Conservation (phyloP, 2,888 invertebrate genomes). For the Adela reaumurella region DNA sequence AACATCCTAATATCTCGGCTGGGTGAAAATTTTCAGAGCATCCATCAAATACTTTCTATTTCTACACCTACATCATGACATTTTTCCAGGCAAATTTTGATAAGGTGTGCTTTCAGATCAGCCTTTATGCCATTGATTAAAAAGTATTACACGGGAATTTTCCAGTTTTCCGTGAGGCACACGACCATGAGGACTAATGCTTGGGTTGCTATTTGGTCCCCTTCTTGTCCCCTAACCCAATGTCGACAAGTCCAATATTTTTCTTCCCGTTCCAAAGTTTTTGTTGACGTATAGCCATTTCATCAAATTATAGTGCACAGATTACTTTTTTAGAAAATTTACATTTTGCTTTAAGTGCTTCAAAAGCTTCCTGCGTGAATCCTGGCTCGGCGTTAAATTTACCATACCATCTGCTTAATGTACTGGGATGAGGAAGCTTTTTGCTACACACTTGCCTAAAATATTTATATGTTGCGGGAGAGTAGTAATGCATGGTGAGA, state of each 20-base stretch:
- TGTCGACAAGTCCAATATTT: conserved; percentile 9
- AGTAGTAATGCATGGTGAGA: conserved; percentile 14
- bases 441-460: conserved; percentile 12
- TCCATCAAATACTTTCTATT: conserved; percentile 7
- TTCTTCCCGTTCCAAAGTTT: conserved; percentile 11
- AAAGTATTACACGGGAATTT: conserved; percentile 17
- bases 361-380: conserved; percentile 12
- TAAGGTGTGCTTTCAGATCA: conserved; percentile 9
- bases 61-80: conserved; percentile 3
- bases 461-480: conserved; percentile 15
- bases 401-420: conserved; percentile 14
- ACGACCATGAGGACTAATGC: conserved; percentile 16
- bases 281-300: conserved; percentile 14
- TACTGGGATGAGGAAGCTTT: conserved; percentile 14
- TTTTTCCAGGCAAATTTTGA: conserved; percentile 4
- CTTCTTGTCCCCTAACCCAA: conserved; percentile 6
- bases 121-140: conserved; percentile 12
- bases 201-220: conserved; percentile 3
- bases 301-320: conserved; percentile 12
- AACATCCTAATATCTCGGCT: conserved; percentile 5
- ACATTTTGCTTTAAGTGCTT: conserved; percentile 6
- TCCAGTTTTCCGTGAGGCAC: conserved; percentile 15
- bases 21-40: conserved; percentile 4
- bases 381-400: conserved; percentile 15
- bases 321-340: conserved; percentile 6